phyloP scores from a whole-genome alignment of 1,140 invertebrate species.

The Riptortus pedestris region DNA sequence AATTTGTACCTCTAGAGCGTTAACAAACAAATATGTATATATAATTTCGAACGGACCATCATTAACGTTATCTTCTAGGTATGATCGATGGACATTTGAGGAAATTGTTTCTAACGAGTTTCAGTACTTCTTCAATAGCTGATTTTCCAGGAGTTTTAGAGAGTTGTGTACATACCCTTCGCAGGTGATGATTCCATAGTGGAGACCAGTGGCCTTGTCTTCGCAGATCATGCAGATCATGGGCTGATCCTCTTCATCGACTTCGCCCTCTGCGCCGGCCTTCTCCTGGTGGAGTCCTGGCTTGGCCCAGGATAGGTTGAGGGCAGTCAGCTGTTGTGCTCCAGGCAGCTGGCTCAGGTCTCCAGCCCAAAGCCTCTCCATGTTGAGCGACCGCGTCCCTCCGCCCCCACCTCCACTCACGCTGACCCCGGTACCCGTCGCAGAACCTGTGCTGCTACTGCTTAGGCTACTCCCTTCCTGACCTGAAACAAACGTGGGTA shows the following conservation, averaged over 20 bases:
- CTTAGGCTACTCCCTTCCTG: conserved; percentile 24
- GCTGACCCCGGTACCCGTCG: conserved; percentile 29
- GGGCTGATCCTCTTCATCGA: conserved; percentile 81
- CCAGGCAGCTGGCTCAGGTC: conserved; percentile 70
- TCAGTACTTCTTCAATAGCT: too few species aligned
- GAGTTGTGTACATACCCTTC: conserved; percentile 79
- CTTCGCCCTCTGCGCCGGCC: conserved; percentile 40
- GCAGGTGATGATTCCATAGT: conserved; percentile 95
- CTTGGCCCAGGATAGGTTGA: conserved; percentile 57
- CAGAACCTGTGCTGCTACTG: conserved; percentile 31
- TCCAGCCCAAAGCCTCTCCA: conserved; percentile 82
- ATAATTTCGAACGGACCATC: too few species aligned
- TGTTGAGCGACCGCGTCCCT: conserved; percentile 51
- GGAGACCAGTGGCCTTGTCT: conserved; percentile 91
- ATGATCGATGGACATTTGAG: too few species aligned
- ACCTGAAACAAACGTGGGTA: conserved; percentile 3
- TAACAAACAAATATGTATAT: too few species aligned
- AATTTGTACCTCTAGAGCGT: too few species aligned
- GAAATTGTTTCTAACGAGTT: too few species aligned
- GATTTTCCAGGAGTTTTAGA: too few species aligned
- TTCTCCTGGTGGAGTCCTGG: conserved; percentile 15
- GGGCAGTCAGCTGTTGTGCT: conserved; percentile 60
- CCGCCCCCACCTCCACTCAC: conserved; percentile 19
- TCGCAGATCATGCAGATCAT: conserved; percentile 98
- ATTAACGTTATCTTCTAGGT: too few species aligned